A percentile compares a stretch with the other conserved stretches of the same genome.
phyloP scores from a whole-genome alignment of 2,888 invertebrate genomes.

The Tinea trinotella region DNA sequence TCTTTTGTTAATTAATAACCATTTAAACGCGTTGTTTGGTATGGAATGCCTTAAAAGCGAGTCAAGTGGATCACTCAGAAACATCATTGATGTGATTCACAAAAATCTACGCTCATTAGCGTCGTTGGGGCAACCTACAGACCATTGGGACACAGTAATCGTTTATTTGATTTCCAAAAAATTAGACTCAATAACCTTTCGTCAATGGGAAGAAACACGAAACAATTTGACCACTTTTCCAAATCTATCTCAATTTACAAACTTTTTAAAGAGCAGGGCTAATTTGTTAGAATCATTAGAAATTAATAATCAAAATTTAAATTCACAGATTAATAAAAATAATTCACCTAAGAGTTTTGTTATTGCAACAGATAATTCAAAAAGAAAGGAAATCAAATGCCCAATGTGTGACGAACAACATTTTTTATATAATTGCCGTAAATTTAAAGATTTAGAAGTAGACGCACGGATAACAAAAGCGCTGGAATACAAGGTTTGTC shows the following conservation, averaged over 20 bases:
- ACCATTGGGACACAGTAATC: constrained; percentile 4
- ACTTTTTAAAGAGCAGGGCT: neutral
- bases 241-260: neutral
- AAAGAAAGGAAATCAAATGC: no score
- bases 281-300: neutral
- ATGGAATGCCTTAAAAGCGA: neutral
- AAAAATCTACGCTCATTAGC: constrained; percentile 2
- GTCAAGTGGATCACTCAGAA: neutral
- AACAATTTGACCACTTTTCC: neutral
- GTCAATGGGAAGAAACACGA: neutral
- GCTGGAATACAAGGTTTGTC: no score
- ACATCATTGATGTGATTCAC: neutral
- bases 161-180: neutral
- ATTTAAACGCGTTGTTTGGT: neutral
- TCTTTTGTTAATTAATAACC: neutral
- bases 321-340: no score
- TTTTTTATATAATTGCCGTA: no score
- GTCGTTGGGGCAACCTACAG: neutral
- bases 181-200: neutral
- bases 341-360: no score
- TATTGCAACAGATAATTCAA: no score
- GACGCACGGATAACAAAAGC: no score
- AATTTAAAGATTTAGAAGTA: no score
- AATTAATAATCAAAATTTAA: neutral
- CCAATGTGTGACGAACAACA: no score